Percentiles rank a stretch among this genome's conserved stretches.
These are phyloP conservation scores for Drosophila ogumai DNA, from an alignment of 1,140 invertebrate genomes.

Conservation along the genomic window DNA sequence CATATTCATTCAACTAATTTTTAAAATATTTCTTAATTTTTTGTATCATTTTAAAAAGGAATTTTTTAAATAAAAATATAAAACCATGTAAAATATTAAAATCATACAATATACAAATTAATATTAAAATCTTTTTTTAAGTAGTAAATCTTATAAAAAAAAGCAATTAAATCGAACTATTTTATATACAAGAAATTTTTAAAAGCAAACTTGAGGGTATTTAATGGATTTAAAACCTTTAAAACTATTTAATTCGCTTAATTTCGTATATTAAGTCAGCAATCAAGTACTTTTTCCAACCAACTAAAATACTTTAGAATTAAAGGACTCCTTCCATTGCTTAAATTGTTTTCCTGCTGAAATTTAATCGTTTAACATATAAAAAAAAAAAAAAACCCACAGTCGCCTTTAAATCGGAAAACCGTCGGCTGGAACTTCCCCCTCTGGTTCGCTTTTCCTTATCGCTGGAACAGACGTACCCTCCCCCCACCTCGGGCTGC, in stretches of 20 bases:
- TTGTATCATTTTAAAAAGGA: too few relatives aligned
- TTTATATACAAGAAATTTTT: neutral
- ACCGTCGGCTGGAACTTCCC: constrained; percentile 3
- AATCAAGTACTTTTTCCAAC: neutral
- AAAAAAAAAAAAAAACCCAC: constrained; percentile 7
- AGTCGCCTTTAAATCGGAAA: constrained; percentile 28
- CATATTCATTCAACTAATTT: constrained; percentile 1
- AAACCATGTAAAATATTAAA: too few relatives aligned
- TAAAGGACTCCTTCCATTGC: neutral
- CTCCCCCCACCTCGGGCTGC: neutral
- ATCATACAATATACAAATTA: too few relatives aligned
- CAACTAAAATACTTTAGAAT: neutral
- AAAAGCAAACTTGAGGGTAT: neutral
- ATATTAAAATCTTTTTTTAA: too few relatives aligned
- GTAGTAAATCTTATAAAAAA: too few relatives aligned
- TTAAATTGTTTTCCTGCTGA: neutral
- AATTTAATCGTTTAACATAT: constrained; percentile 30
- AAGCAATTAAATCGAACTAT: too few relatives aligned
- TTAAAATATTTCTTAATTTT: neutral
- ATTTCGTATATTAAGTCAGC: neutral
- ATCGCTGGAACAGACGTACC: constrained; percentile 40
- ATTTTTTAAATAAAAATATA: too few relatives aligned
- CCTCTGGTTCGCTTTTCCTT: constrained; percentile 31
- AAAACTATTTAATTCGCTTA: neutral
- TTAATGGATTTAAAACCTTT: neutral